These are phyloP conservation scores for Cynocephalus volans DNA, from an alignment of 2,113 vertebrate species.

Conservation along the genomic window DNA sequence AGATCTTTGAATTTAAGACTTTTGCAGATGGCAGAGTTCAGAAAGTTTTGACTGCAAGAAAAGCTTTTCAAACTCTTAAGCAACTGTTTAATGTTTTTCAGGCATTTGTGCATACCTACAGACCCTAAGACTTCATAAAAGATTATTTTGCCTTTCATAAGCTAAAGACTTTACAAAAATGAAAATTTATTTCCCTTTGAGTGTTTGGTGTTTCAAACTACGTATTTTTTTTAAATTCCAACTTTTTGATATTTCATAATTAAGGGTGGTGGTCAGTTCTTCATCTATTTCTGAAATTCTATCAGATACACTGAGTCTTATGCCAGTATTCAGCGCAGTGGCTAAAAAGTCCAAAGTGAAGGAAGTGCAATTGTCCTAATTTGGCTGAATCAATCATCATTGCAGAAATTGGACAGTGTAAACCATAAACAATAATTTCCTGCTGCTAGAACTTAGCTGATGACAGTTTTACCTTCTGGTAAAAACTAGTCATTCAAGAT, in stretches of 20 bases:
- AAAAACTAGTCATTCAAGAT: constrained; percentile 16
- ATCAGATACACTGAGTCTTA: background rate
- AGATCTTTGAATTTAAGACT: background rate
- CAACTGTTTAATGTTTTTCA: background rate
- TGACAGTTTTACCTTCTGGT: background rate
- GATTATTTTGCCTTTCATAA: background rate
- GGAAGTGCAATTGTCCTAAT: background rate
- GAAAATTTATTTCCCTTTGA: background rate
- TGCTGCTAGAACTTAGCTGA: background rate
- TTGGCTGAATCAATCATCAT: background rate
- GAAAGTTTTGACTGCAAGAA: background rate
- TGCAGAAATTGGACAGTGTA: background rate
- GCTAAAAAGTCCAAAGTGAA: constrained; percentile 24
- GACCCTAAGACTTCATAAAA: background rate
- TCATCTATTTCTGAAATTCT: background rate
- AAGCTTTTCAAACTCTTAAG: background rate
- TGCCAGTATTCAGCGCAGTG: background rate
- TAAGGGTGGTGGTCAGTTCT: background rate
- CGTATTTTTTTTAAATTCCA: background rate
- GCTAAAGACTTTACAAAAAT: background rate
- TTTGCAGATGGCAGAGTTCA: background rate
- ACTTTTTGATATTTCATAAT: constrained; percentile 1
- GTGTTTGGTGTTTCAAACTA: background rate
- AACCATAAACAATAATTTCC: background rate
- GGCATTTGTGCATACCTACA: background rate